phyloP scores from a whole-genome alignment of 2,888 invertebrate species.

The Scrobipalpa costella region DNA sequence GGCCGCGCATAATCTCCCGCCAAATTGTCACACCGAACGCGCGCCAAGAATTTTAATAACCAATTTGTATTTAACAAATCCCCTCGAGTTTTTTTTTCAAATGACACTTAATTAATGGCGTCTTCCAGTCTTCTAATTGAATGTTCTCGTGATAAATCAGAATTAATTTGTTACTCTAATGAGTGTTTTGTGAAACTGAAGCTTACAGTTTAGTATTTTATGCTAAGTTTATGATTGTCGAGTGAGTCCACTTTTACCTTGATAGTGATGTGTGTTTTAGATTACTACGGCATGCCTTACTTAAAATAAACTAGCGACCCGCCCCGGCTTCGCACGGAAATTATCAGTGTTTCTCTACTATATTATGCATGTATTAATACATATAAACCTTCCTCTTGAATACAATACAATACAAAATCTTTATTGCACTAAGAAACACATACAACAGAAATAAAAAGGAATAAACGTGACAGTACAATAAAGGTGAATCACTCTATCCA shows the following conservation, averaged over 20 bases:
- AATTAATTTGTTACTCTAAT: slow-evolving; percentile 49
- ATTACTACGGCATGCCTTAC: too few species aligned
- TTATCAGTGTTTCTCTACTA: too few species aligned
- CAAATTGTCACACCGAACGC: slow-evolving; percentile 50
- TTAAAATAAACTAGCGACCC: too few species aligned
- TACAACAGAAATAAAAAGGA: too few species aligned
- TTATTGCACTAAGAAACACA: too few species aligned
- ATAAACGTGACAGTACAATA: too few species aligned
- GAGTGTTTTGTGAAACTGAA: slow-evolving; percentile 21
- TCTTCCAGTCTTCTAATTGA: slow-evolving; percentile 61
- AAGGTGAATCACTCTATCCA: too few species aligned
- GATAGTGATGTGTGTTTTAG: background rate
- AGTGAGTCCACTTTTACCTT: background rate
- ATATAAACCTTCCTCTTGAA: too few species aligned
- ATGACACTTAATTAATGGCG: slow-evolving; percentile 49
- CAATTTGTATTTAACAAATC: slow-evolving; percentile 78
- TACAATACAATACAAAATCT: too few species aligned
- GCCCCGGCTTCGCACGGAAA: too few species aligned
- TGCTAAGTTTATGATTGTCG: background rate
- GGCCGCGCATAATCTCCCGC: slow-evolving; percentile 34
- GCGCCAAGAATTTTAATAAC: slow-evolving; percentile 76
- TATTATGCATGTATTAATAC: too few species aligned
- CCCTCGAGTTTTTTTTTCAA: slow-evolving; percentile 46
- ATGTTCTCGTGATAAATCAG: slow-evolving; percentile 59
- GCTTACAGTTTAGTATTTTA: slow-evolving; percentile 16